Evolutionary conservation across 2,888 invertebrate species (phyloP).

Genomic region (Troglohyphantes excavatus): DNA sequence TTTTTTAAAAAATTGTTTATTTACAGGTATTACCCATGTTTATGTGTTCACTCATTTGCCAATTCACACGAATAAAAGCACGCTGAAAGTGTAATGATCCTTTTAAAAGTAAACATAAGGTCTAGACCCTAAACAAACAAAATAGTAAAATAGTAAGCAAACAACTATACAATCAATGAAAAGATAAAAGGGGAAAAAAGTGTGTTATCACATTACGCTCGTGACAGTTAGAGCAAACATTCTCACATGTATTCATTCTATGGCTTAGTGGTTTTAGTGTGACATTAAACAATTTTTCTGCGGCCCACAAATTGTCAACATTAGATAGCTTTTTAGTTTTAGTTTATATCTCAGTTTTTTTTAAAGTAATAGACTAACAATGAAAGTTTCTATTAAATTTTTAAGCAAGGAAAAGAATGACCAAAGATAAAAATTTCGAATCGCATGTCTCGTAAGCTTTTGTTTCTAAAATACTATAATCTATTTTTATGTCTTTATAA

Average conservation of each 20-base stretch:
- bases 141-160: constrained; percentile 6
- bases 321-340: neutral
- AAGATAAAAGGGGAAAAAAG: constrained; percentile 7
- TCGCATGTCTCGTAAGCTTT: too few species aligned
- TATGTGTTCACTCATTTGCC: neutral
- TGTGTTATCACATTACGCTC: constrained; percentile 6
- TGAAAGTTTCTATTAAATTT: neutral
- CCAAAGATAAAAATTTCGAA: neutral
- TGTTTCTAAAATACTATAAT: too few species aligned
- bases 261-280: neutral
- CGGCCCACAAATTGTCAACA: neutral
- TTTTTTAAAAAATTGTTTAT: neutral
- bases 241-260: neutral
- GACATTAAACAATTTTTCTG: neutral
- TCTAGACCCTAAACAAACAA: constrained; percentile 5
- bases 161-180: constrained; percentile 9
- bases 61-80: constrained; percentile 1
- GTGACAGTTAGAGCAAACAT: neutral
- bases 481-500: too few species aligned
- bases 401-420: neutral
- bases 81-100: neutral
- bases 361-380: neutral
- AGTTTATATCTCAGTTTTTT: neutral
- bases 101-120: neutral
- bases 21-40: neutral